Conservation (phyloP, 2,113 vertebrate species). For the Nipponia nippon region DNA sequence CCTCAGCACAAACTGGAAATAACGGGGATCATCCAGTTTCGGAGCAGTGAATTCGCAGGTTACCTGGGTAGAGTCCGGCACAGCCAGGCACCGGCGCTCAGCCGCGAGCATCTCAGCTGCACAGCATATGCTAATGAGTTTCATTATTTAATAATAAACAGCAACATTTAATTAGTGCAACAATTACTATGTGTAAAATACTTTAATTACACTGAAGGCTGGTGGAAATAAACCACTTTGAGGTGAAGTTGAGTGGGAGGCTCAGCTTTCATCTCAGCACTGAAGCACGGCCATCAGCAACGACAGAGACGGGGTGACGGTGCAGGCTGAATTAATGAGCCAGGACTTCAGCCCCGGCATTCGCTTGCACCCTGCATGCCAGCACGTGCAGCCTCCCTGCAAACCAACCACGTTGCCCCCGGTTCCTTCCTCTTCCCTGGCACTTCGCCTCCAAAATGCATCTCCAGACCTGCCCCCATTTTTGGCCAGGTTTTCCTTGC, state of each 20-base stretch:
- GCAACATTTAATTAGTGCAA: slow-evolving; percentile 15
- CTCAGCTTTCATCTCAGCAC: neutral
- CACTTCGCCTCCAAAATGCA: neutral
- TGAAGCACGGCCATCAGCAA: neutral
- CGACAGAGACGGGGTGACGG: neutral
- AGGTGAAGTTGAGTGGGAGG: neutral
- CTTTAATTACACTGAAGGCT: neutral
- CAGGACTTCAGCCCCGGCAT: accelerated
- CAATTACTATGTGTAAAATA: neutral
- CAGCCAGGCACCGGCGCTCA: neutral
- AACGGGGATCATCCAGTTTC: accelerated
- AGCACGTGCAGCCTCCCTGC: neutral
- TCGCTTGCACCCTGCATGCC: neutral
- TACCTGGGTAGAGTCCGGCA: neutral
- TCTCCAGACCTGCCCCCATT: neutral
- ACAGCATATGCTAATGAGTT: neutral
- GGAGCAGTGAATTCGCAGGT: neutral
- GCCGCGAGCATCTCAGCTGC: neutral
- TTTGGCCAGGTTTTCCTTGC: neutral
- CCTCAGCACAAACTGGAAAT: neutral
- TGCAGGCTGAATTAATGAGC: neutral
- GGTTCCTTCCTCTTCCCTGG: neutral
- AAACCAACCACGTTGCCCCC: accelerated
- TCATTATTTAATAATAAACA: slow-evolving; percentile 23
- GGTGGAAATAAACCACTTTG: neutral